Percentiles rank a stretch among this genome's conserved stretches.
These are phyloP conservation scores for Ameiurus melas DNA, from an alignment of 2,113 vertebrate species.

Conservation along the genomic window DNA sequence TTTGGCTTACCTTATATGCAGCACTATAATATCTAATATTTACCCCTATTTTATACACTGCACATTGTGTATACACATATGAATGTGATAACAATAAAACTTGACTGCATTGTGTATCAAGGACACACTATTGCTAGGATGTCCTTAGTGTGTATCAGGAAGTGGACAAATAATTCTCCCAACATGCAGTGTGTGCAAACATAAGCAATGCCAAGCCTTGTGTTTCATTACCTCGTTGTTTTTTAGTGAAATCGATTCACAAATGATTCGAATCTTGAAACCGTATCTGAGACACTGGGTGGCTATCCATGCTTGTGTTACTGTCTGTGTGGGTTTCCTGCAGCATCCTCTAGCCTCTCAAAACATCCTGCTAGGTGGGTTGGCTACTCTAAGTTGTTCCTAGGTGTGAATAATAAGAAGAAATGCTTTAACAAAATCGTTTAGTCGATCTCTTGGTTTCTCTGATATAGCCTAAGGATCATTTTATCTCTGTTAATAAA, in stretches of 20 bases:
- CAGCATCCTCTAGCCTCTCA: not conserved
- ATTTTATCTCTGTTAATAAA: not conserved
- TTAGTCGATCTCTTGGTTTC: not conserved
- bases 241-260: not conserved
- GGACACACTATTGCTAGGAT: not conserved
- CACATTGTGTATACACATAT: not conserved
- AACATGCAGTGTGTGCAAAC: not conserved
- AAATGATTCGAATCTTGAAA: not conserved
- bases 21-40: not conserved
- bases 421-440: not conserved
- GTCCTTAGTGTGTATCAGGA: not conserved
- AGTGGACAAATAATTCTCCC: not conserved
- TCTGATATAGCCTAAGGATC: not conserved
- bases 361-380: not conserved
- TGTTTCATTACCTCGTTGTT: not conserved
- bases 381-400: not conserved
- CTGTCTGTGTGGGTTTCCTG: not conserved
- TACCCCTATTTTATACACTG: not conserved
- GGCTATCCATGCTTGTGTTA: not conserved
- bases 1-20: not conserved
- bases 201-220: not conserved
- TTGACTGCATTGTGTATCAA: not conserved
- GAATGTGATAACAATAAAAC: not conserved
- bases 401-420: not conserved
- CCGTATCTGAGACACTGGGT: not conserved